Evolutionary conservation across 1,140 invertebrate species (phyloP).

Genomic region (Diplogasteroides magnus): DNA sequence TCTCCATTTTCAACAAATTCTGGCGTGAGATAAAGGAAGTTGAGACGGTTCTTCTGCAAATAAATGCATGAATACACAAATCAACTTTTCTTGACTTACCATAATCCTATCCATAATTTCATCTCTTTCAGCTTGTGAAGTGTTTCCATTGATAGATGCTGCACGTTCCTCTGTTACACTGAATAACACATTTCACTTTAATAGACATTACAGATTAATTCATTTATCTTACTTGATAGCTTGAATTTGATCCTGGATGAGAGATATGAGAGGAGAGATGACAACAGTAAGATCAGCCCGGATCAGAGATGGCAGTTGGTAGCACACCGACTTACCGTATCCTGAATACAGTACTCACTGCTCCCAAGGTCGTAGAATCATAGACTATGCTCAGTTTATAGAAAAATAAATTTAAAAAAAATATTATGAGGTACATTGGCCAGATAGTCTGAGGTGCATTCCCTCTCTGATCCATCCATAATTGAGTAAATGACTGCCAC

Average conservation of each 20-base stretch:
- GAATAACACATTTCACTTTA: constrained; percentile 48
- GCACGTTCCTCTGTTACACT: constrained; percentile 10
- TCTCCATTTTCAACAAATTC: constrained; percentile 67
- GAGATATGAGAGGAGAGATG: constrained; percentile 80
- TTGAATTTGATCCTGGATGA: constrained; percentile 89
- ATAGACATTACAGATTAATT: constrained; percentile 56
- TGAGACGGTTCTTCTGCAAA: constrained; percentile 67
- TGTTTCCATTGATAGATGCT: background rate
- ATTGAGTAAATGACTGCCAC: no score
- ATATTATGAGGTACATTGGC: no score
- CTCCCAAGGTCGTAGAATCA: no score
- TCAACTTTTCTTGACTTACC: background rate
- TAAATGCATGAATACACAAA: constrained; percentile 19
- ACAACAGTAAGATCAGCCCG: constrained; percentile 67
- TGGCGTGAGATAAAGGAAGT: constrained; percentile 87
- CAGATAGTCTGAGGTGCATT: no score
- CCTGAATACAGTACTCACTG: constrained; percentile 65
- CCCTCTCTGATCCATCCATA: background rate
- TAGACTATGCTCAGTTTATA: no score
- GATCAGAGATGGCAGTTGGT: constrained; percentile 75
- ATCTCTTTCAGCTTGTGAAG: background rate
- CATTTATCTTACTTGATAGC: constrained; percentile 59
- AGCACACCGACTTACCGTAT: constrained; percentile 86
- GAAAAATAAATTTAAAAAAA: no score
- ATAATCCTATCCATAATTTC: background rate